Evolutionary conservation across 2,888 invertebrate species (phyloP).

Genomic region (Agrochola macilenta): DNA sequence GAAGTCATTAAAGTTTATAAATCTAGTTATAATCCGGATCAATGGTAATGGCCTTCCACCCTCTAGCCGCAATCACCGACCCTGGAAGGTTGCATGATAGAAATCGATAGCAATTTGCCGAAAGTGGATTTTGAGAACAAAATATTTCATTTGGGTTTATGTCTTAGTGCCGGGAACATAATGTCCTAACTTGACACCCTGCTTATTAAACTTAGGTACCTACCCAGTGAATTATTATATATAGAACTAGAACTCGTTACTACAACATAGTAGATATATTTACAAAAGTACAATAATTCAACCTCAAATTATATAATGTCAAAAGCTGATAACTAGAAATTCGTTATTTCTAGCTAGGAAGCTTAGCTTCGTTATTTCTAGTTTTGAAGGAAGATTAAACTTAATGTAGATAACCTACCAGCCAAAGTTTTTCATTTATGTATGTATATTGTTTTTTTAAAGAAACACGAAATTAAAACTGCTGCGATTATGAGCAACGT

Average conservation of each 20-base stretch:
- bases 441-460: not conserved
- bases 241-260: too few relatives aligned
- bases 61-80: slow-evolving; percentile 56
- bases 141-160: slow-evolving; percentile 38
- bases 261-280: too few relatives aligned
- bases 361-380: not conserved
- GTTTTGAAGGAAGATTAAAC: not conserved
- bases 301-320: too few relatives aligned
- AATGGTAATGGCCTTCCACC: slow-evolving; percentile 54
- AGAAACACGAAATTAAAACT: not conserved
- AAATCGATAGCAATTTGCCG: slow-evolving; percentile 55
- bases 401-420: not conserved
- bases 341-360: too few relatives aligned
- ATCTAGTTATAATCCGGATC: slow-evolving; percentile 64
- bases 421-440: not conserved
- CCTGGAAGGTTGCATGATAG: slow-evolving; percentile 51
- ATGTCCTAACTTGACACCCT: slow-evolving; percentile 4
- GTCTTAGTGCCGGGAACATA: not conserved
- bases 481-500: not conserved
- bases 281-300: too few relatives aligned
- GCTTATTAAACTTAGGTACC: not conserved
- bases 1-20: slow-evolving; percentile 63
- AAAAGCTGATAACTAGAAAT: too few relatives aligned
- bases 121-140: slow-evolving; percentile 53
- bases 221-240: not conserved